Evolutionary conservation across 1,140 invertebrate genomes (phyloP).

Genomic region (Mycetomoellerius zeteki): DNA sequence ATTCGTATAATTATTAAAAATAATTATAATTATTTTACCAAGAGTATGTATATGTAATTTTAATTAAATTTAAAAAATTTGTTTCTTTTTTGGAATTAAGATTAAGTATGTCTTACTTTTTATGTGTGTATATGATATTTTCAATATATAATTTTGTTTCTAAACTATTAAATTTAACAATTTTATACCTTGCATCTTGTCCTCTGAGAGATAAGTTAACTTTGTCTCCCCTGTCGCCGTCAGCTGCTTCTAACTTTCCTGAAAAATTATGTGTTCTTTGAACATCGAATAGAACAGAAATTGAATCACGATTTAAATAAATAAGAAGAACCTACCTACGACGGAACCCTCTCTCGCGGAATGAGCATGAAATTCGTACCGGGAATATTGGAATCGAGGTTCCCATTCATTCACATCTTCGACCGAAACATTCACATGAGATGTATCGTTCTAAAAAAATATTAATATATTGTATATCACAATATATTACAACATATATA

Average conservation of each 20-base stretch:
- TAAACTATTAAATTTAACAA: background rate
- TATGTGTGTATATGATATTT: slow-evolving; percentile 12
- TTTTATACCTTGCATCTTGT: slow-evolving; percentile 89
- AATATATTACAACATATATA: background rate
- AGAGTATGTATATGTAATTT: background rate
- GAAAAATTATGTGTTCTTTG: slow-evolving; percentile 8
- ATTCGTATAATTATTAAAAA: slow-evolving; percentile 23
- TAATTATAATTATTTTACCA: slow-evolving; percentile 42
- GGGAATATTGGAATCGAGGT: slow-evolving; percentile 94
- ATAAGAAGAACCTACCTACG: slow-evolving; percentile 79
- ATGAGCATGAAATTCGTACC: slow-evolving; percentile 93
- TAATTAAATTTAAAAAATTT: too few species aligned
- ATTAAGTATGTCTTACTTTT: background rate
- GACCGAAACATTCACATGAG: slow-evolving; percentile 92
- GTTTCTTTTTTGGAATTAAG: background rate
- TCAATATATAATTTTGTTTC: background rate
- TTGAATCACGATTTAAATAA: background rate
- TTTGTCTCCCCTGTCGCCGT: slow-evolving; percentile 93
- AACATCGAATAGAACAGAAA: background rate
- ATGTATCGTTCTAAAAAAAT: slow-evolving; percentile 92
- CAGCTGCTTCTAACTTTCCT: slow-evolving; percentile 92
- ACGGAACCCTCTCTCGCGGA: slow-evolving; percentile 82
- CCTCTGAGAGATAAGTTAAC: slow-evolving; percentile 91
- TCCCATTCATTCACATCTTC: slow-evolving; percentile 97
- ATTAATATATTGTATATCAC: background rate